Conservation (phyloP, 2,888 invertebrate species). For the Diarsia mendica region DNA sequence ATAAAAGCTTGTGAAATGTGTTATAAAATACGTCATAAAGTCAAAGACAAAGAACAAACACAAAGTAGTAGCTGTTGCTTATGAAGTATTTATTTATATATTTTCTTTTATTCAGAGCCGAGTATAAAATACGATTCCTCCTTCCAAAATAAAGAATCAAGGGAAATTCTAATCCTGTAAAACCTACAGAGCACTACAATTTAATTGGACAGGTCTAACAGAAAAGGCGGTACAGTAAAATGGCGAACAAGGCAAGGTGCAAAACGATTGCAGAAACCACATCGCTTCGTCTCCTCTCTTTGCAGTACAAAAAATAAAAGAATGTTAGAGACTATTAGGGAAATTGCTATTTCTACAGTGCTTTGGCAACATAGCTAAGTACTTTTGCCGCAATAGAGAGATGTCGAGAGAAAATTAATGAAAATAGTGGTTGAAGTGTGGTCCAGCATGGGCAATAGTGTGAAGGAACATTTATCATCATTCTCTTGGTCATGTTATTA, state of each 20-base stretch:
- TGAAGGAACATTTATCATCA: background rate
- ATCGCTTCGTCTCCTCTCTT: conserved; percentile 3
- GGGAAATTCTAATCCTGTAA: background rate
- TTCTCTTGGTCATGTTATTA: background rate
- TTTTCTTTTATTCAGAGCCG: too few relatives aligned
- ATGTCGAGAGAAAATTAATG: background rate
- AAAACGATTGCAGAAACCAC: conserved; percentile 45
- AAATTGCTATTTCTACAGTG: conserved; percentile 21
- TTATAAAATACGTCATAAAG: background rate
- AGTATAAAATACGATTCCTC: background rate
- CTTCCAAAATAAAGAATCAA: background rate
- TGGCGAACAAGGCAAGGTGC: conserved; percentile 24
- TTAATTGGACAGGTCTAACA: conserved; percentile 29
- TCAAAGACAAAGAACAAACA: too few relatives aligned
- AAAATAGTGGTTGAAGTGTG: background rate
- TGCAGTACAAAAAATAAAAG: conserved; percentile 3
- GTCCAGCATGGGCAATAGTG: background rate
- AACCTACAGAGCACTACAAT: conserved; percentile 3
- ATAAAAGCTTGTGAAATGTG: background rate
- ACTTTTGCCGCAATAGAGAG: background rate
- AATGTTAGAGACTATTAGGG: conserved; percentile 14
- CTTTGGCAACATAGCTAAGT: conserved; percentile 2
- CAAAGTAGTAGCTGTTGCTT: too few relatives aligned
- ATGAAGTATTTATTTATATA: too few relatives aligned
- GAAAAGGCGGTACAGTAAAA: conserved; percentile 15